A percentile compares a stretch with the other conserved stretches of the same genome.
Evolutionary conservation across 2,797 vertebrate species (phyloP).

Genomic region (Glossophaga mutica): DNA sequence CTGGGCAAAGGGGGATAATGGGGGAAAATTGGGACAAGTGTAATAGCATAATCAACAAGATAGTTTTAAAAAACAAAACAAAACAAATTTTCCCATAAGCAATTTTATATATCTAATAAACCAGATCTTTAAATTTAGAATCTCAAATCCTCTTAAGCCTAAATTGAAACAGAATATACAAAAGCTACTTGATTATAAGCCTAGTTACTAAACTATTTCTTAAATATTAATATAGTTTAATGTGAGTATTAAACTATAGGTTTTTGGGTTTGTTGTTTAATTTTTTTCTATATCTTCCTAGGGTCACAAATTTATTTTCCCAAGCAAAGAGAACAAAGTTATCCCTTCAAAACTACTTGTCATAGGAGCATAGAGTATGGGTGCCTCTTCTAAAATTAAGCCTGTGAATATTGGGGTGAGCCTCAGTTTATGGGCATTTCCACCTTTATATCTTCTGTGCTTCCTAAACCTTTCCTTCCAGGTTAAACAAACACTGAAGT

Average conservation of each 20-base stretch:
- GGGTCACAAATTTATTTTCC: background rate
- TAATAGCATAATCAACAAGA: too few species aligned
- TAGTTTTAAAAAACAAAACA: background rate
- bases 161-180: slow-evolving; percentile 4
- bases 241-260: background rate
- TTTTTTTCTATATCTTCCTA: background rate
- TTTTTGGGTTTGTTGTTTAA: background rate
- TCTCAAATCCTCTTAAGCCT: background rate
- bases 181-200: background rate
- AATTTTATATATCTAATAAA: slow-evolving; percentile 9
- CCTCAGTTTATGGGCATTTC: background rate
- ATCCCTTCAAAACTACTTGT: background rate
- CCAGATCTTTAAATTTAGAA: slow-evolving; percentile 30
- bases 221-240: too few species aligned
- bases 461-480: background rate
- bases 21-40: too few species aligned
- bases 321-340: background rate
- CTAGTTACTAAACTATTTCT: background rate
- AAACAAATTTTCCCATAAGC: background rate
- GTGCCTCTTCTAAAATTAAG: background rate
- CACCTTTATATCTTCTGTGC: background rate
- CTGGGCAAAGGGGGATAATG: too few species aligned
- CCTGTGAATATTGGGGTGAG: background rate
- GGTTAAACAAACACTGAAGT: background rate
- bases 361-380: background rate